These are phyloP conservation scores for Hyposmocoma kahamanoa DNA, from an alignment of 1,140 invertebrate species.

Conservation along the genomic window DNA sequence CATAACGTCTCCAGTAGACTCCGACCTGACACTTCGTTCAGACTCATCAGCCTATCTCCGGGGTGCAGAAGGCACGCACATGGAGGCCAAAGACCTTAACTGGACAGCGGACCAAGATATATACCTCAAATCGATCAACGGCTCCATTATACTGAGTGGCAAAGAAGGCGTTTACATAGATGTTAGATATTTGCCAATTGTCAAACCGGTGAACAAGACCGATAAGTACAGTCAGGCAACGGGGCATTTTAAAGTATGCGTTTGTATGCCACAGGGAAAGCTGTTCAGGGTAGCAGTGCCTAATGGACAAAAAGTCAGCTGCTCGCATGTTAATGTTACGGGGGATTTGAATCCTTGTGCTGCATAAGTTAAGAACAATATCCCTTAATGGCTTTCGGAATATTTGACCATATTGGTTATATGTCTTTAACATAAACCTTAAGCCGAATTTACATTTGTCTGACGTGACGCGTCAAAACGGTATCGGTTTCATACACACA, in stretches of 20 bases:
- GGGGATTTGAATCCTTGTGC: slow-evolving; percentile 82
- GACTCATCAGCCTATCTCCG: slow-evolving; percentile 74
- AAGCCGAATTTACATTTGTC: no score
- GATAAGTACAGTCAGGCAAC: slow-evolving; percentile 50
- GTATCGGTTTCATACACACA: no score
- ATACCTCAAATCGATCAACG: slow-evolving; percentile 84
- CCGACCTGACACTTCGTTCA: slow-evolving; percentile 79
- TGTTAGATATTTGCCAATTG: slow-evolving; percentile 82
- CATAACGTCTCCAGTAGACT: slow-evolving; percentile 82
- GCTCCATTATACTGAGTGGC: slow-evolving; percentile 81
- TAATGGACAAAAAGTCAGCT: slow-evolving; percentile 75
- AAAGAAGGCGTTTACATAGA: slow-evolving; percentile 83
- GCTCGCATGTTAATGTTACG: slow-evolving; percentile 77
- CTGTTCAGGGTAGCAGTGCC: slow-evolving; percentile 84
- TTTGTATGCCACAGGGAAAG: slow-evolving; percentile 90
- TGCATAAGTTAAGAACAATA: no score
- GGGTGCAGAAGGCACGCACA: slow-evolving; percentile 79
- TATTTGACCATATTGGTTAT: no score
- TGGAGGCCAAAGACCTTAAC: slow-evolving; percentile 61
- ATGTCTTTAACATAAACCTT: no score
- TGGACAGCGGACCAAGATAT: slow-evolving; percentile 86
- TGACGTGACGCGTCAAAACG: no score
- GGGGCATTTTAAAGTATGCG: slow-evolving; percentile 87
- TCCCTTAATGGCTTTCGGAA: no score
- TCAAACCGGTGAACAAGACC: slow-evolving; percentile 63